Percentiles rank a stretch among this genome's conserved stretches.
Evolutionary conservation across 1,140 invertebrate species (phyloP).

Genomic region (Drosophila jambulina): DNA sequence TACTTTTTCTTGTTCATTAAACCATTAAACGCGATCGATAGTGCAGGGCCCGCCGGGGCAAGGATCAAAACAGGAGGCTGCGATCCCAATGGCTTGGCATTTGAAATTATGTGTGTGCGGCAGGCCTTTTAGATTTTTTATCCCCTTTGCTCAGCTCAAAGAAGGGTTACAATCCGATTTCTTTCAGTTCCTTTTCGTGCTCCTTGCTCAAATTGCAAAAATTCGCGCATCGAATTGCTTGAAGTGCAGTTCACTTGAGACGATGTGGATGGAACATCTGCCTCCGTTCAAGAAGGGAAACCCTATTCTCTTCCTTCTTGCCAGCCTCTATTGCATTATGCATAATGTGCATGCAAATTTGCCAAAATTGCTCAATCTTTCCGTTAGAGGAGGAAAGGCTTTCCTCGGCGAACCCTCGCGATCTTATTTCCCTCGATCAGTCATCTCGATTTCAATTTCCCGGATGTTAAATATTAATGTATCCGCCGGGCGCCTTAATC

Average conservation of each 20-base stretch:
- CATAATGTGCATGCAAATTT: slow-evolving; percentile 81
- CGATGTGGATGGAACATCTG: slow-evolving; percentile 51
- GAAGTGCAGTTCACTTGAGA: slow-evolving; percentile 62
- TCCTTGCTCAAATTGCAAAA: slow-evolving; percentile 62
- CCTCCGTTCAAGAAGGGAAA: slow-evolving; percentile 26
- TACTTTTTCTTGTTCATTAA: slow-evolving; percentile 81
- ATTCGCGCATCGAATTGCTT: slow-evolving; percentile 75
- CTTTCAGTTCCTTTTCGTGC: background rate
- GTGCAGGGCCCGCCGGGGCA: slow-evolving; percentile 37
- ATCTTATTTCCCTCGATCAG: slow-evolving; percentile 64
- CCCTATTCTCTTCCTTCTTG: slow-evolving; percentile 7
- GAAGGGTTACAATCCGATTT: slow-evolving; percentile 54
- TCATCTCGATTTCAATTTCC: slow-evolving; percentile 77
- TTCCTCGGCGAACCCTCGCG: slow-evolving; percentile 21
- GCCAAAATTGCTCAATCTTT: slow-evolving; percentile 72
- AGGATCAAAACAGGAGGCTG: slow-evolving; percentile 59
- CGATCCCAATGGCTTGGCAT: slow-evolving; percentile 41
- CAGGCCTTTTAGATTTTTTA: slow-evolving; percentile 41
- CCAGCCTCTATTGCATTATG: slow-evolving; percentile 66
- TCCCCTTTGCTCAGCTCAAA: slow-evolving; percentile 16
- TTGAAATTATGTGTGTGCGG: slow-evolving; percentile 57
- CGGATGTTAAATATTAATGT: slow-evolving; percentile 78
- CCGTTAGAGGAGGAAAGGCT: slow-evolving; percentile 23
- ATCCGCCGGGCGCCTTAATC: slow-evolving; percentile 57
- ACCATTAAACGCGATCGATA: slow-evolving; percentile 78